Percentiles rank a stretch among this genome's conserved stretches.
phyloP scores from a whole-genome alignment of 2,797 vertebrate genomes.

The Pipistrellus pygmaeus region DNA sequence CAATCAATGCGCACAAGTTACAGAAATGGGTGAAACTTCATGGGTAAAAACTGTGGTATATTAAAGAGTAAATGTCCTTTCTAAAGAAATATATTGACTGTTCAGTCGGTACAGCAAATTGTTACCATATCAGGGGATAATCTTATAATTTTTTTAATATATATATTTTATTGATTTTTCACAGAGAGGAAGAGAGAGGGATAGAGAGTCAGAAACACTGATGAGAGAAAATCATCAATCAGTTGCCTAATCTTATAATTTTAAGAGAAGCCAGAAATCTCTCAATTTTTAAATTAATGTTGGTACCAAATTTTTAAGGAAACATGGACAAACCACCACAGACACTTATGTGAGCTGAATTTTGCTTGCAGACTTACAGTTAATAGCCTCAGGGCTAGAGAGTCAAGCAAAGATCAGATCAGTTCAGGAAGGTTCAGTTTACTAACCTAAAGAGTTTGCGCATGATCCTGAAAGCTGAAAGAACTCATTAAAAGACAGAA shows the following conservation, averaged over 20 bases:
- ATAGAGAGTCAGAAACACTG: no score
- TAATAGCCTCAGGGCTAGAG: neutral
- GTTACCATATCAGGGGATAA: neutral
- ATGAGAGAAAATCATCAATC: no score
- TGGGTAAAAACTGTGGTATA: neutral
- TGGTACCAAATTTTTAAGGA: conserved; percentile 4
- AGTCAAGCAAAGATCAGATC: neutral
- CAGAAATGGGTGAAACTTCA: neutral
- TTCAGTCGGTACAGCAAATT: neutral
- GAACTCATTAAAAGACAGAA: conserved; percentile 17
- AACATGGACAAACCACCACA: neutral
- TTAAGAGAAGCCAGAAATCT: conserved; percentile 34
- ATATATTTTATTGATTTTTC: no score
- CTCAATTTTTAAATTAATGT: conserved; percentile 57
- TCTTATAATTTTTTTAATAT: neutral
- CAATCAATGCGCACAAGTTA: neutral
- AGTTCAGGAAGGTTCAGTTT: neutral
- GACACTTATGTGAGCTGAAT: neutral
- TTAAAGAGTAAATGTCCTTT: neutral
- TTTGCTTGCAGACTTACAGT: neutral
- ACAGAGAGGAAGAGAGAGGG: no score
- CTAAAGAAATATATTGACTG: neutral
- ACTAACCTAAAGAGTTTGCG: neutral
- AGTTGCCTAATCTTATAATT: neutral
- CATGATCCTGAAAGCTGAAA: neutral